Base-by-base conservation (phyloP, 2,797 vertebrate species). In the Agapornis canus region DNA sequence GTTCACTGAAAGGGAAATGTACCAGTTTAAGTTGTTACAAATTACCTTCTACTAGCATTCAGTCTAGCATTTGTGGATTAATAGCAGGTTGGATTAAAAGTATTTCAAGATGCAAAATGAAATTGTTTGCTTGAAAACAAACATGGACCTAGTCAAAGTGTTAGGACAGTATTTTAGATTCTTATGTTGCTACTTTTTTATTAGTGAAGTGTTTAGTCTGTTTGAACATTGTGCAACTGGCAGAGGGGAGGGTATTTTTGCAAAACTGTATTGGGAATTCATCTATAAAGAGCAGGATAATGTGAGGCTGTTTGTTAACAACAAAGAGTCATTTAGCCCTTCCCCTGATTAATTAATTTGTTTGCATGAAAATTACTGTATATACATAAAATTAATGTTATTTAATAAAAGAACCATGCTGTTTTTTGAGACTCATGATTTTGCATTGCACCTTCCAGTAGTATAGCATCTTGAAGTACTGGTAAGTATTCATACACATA, bases 21-120 rank as follows among this genome's bases (percentile, higher is more conserved):
- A 42, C 11, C n/a, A 48, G 7, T 4, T 54, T 51, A 57, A 71
- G 7, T 65, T 5, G 37, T 91, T 60, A n/a, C 16, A 77, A 32
- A 43, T 94, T 89, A 35, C 52, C 20, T 45, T 29, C 72, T 85
- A 68, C 51, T 35, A 48, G n/a, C 68, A 69, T 95, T 94, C 19
- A 21, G 86, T 94, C 32, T 96, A 82, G 21, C 64, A 39, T 84
- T 92, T 91, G 26, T 61, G n/a, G 22, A 54, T 93, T 75, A 61
- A 26, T 32, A 29, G 8, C 39, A 65, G 20, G 16, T 68, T 81
- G 35, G 25, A 86, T 78, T 78, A 49, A n/a, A 75, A 48, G 20
- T 68, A 23, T 83, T 92, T 82, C 19, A 20, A 22, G 69, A 65
- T 27, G 27, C 22, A 75, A 79, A 71, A 72, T 49, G 61, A 48